Conservation (phyloP, 1,140 invertebrate genomes). For the Steinernema feltiae region DNA sequence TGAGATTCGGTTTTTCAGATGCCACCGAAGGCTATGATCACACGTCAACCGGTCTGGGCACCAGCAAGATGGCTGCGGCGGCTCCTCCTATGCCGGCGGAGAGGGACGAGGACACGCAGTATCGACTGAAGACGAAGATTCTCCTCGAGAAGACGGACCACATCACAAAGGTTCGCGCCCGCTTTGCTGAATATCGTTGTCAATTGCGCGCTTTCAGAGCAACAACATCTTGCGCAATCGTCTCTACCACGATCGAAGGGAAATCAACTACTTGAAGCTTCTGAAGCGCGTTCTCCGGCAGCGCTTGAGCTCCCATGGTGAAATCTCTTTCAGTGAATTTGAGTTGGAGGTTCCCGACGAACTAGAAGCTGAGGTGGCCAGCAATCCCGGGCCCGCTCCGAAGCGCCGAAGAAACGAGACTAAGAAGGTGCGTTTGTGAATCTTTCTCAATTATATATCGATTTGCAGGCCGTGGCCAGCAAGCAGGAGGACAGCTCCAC, state of each 20-base stretch:
- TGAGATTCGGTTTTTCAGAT: neutral
- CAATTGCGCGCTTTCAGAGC: too few species aligned
- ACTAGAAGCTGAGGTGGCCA: neutral
- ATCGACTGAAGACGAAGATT: neutral
- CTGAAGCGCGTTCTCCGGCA: slow-evolving; percentile 1
- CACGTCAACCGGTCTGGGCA: neutral
- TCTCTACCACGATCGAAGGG: neutral
- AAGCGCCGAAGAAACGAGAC: neutral
- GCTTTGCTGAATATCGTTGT: too few species aligned
- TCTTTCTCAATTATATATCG: too few species aligned
- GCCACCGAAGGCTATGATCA: neutral
- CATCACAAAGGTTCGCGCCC: neutral
- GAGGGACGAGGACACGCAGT: neutral
- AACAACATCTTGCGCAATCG: slow-evolving; percentile 3
- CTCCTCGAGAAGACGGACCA: neutral
- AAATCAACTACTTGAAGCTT: neutral
- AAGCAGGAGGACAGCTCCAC: neutral
- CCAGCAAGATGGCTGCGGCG: neutral
- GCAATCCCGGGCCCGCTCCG: neutral
- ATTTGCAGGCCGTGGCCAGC: neutral
- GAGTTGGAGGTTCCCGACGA: neutral
- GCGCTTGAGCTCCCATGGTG: neutral
- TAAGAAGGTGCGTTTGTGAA: neutral
- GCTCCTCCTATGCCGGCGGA: too few species aligned
- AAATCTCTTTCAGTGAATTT: neutral